Base-by-base conservation (phyloP, 2,888 invertebrate genomes). In the Ophion ventricosus region DNA sequence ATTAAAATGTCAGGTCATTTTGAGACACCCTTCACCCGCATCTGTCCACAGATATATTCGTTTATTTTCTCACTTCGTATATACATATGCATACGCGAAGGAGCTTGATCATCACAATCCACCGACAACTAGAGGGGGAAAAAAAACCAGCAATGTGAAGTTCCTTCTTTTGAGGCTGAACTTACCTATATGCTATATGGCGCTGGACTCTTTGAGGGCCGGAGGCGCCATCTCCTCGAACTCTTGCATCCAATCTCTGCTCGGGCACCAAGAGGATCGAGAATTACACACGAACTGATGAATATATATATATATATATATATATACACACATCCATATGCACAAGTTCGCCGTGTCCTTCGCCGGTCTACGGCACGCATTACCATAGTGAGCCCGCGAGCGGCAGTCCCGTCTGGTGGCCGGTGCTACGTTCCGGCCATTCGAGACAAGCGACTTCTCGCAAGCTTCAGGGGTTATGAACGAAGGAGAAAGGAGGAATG, bases 141-240 rank as follows among this genome's bases (percentile, higher is more conserved):
- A 63, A 77, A 73, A 77, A 69, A 66, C 4, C 76, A 49, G 59
- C 74, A 70, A n/a, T 80, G 76, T 77, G 61, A 77, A 80, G 80
- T 73, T 72, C 56, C 54, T 84, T 82, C 80, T 87, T 86, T 86
- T 80, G 75, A 83, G 76, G 66, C 77, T 57, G 84, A 85, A 61
- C 76, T 81, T 80, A 87, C 73, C 63, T 82, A 73, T 74, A 80
- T 78, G 77, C 57, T 80, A 73, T 74, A 80, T 78, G 79, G 81
- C 59, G 61, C 77, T 83, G 82, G 80, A 85, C 87, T 88, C 83
- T 85, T 87, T 85, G 80, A 87, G 83, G 87, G 90, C 93, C 92
- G 86, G 87, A 90, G 93, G 93, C 93, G 91, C 91, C 92, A 91
- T 92, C 92, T 91, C 88, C 88, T 89, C 90, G 89, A 91, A 90